These are phyloP conservation scores for Zoroaster sp. DNA, from an alignment of 53 echinoderm and acorn worm species.

Conservation along the genomic window DNA sequence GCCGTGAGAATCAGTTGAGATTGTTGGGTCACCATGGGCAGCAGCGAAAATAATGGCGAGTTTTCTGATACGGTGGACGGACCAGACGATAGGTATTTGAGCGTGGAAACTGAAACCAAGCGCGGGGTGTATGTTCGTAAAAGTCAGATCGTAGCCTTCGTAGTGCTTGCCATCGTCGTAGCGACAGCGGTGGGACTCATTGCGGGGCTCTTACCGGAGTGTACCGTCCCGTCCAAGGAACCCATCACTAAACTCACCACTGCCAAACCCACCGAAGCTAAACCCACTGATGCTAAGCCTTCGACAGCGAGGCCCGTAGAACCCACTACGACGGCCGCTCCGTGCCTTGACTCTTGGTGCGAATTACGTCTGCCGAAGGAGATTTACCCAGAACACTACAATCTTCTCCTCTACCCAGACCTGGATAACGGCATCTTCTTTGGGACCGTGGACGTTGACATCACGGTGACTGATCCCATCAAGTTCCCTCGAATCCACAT, in stretches of 20 bases:
- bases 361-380: conserved; percentile 73
- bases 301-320: neutral
- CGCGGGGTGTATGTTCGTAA: conserved; percentile 48
- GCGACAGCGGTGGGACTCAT: conserved; percentile 68
- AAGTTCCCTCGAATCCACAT: conserved; percentile 77
- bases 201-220: conserved; percentile 69
- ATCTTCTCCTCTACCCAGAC: conserved; percentile 77
- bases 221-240: neutral
- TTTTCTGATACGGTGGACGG: neutral
- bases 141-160: conserved; percentile 67
- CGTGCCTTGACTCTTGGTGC: conserved; percentile 48
- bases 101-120: neutral
- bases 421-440: conserved; percentile 57
- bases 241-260: neutral
- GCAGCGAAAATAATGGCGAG: neutral
- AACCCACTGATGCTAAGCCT: neutral
- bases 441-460: conserved; percentile 71
- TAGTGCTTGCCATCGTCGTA: conserved; percentile 52
- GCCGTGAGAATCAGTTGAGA: neutral
- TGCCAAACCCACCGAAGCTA: neutral
- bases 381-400: conserved; percentile 73
- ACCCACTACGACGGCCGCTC: neutral
- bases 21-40: neutral
- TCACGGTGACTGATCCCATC: conserved; percentile 52
- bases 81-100: neutral